Evolutionary conservation across 2,113 vertebrate species (phyloP).

Genomic region (Rhadina sibilatrix): DNA sequence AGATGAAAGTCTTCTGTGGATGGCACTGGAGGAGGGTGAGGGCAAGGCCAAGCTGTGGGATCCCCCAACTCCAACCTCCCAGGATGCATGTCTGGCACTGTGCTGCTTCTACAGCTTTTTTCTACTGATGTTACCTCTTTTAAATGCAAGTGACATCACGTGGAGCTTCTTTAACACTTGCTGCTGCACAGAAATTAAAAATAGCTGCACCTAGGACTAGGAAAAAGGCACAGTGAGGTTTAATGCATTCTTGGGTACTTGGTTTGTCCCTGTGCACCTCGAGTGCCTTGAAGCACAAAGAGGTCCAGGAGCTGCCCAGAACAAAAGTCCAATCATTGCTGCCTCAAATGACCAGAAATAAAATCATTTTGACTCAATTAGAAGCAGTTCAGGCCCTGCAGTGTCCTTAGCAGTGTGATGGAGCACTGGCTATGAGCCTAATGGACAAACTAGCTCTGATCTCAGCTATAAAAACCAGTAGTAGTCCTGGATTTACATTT

Average conservation of each 20-base stretch:
- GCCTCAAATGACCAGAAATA: not conserved
- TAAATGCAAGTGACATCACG: not conserved
- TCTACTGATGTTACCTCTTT: not conserved
- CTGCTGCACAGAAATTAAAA: conserved; percentile 17
- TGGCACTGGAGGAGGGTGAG: not conserved
- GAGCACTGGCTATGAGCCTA: not conserved
- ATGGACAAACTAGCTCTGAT: not conserved
- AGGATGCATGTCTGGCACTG: not conserved
- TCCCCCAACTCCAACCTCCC: not conserved
- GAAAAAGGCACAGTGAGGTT: not conserved
- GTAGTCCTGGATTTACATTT: not conserved
- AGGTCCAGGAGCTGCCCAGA: not conserved
- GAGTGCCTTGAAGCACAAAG: not conserved
- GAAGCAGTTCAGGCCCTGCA: not conserved
- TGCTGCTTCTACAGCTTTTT: not conserved
- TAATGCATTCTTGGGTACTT: not conserved
- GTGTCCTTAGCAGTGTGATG: not conserved
- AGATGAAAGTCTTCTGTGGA: not conserved
- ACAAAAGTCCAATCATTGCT: not conserved
- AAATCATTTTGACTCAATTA: not conserved
- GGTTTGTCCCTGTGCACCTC: not conserved
- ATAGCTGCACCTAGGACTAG: not conserved
- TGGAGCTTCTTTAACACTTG: conserved; percentile 7
- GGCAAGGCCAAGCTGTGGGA: not conserved
- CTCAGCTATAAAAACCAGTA: not conserved